A percentile compares a stretch with the other conserved stretches of the same genome.
These are phyloP conservation scores for Helobdella robusta DNA, from an alignment of 2,888 invertebrate species.

Conservation along the genomic window DNA sequence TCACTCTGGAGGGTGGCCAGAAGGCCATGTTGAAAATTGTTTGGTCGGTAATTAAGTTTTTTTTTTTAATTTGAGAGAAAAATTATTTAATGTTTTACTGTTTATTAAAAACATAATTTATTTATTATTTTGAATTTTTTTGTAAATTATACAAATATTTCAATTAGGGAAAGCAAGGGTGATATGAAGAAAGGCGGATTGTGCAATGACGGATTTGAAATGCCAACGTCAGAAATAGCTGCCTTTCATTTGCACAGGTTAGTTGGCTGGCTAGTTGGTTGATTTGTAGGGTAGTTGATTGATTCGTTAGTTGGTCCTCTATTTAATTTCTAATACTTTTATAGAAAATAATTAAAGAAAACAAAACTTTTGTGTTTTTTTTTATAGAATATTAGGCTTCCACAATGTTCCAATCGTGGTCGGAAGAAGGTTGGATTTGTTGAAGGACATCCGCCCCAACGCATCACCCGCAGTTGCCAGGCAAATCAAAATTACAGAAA, in stretches of 20 bases:
- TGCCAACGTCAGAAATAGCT: conserved; percentile 35
- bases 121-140: too few species aligned
- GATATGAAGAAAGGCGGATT: conserved; percentile 32
- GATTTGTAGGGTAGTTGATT: neutral
- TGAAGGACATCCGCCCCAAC: conserved; percentile 33
- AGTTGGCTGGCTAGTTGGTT: neutral
- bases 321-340: neutral
- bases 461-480: conserved; percentile 31
- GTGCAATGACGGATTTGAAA: conserved; percentile 36
- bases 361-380: neutral
- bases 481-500: conserved; percentile 25
- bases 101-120: too few species aligned
- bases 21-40: conserved; percentile 34
- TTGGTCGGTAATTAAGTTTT: conserved; percentile 29
- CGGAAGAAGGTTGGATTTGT: conserved; percentile 33
- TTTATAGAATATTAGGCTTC: conserved; percentile 33
- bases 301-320: neutral
- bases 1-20: conserved; percentile 35
- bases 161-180: conserved; percentile 35
- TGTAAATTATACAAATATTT: too few species aligned
- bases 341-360: neutral
- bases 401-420: conserved; percentile 35
- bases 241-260: conserved; percentile 36
- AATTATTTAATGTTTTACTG: too few species aligned
- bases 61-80: neutral